Evolutionary conservation across 2,888 invertebrate species (phyloP), one percentile per base, ranked within the genome.

Genomic region (Andrena bicolor): DNA sequence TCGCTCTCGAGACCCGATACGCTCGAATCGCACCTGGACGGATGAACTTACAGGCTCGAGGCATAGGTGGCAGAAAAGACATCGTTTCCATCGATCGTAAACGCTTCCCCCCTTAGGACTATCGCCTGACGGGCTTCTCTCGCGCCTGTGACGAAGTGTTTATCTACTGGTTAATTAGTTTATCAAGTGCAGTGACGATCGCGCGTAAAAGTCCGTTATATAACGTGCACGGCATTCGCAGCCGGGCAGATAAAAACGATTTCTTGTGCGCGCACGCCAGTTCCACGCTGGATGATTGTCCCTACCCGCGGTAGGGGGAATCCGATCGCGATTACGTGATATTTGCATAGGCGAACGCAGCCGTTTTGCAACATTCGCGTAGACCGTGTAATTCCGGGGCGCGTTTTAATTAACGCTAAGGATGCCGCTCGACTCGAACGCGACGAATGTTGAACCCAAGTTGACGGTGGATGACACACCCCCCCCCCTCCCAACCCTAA

Each of bases 141-240:
- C 20, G 30, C 41, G 28, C n/a, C 30, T 32, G 41, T 48, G 53
- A n/a, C 13, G 6, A 51, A 51, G 20, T 20, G 7, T 69, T 70
- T 56, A 78, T 78, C 56, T 35, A 4, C 5, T 16, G 2, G 32
- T 80, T 53, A 72, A 80, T 80, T 65, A 66, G 23, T 80, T 78
- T 68, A 68, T 58, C 64, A 26, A 73, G n/a, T 49, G 61, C 53
- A 66, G 10, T 58, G n/a, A 6, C 48, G 61, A 71, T 71, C 30
- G 32, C 48, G 48, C 32, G 60, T 63, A 28, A 32, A 70, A 56
- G 8, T 63, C 51, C 32, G 48, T 80, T 75, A 65, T 48, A 53
- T 74, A 75, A 80, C 63, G 23, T 8, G 20, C 16, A n/a, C 13
- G 16, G 32, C 51, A 23, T 26, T 51, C 28, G 51, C 73, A n/a